These are phyloP conservation scores for Calonectris borealis DNA, from an alignment of 2,113 vertebrate genomes.

Conservation along the genomic window DNA sequence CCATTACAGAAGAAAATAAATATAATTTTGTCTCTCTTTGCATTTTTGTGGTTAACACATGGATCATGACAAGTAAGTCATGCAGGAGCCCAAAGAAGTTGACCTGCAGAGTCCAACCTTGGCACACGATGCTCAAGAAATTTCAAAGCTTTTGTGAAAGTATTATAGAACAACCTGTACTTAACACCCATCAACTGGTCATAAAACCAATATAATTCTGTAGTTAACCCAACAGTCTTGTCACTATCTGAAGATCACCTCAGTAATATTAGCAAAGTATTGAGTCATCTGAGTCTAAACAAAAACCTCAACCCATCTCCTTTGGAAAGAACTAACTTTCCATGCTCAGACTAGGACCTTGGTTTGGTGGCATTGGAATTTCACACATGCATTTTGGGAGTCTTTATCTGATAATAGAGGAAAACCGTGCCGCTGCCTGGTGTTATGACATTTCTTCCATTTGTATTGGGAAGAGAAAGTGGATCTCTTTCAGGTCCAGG, in stretches of 20 bases:
- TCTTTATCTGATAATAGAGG: neutral
- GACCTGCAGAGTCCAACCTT: neutral
- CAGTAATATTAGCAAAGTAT: neutral
- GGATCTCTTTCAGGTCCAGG: neutral
- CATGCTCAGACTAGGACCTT: neutral
- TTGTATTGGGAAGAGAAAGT: neutral
- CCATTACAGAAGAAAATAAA: neutral
- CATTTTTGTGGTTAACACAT: no score
- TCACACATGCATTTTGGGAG: neutral
- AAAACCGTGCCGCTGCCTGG: neutral
- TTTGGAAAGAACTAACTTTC: neutral
- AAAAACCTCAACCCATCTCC: neutral
- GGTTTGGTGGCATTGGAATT: neutral
- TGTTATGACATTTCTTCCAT: neutral
- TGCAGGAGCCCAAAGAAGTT: neutral
- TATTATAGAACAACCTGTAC: neutral
- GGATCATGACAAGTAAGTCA: neutral
- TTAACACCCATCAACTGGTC: neutral
- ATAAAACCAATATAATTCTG: neutral
- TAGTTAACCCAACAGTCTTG: neutral
- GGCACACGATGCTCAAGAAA: neutral
- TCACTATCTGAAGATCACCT: neutral
- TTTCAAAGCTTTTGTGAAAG: neutral
- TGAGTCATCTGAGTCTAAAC: neutral
- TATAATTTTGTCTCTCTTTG: neutral